These are phyloP conservation scores for Pristionchus pacificus DNA, from an alignment of 1,140 invertebrate species.

Conservation along the genomic window DNA sequence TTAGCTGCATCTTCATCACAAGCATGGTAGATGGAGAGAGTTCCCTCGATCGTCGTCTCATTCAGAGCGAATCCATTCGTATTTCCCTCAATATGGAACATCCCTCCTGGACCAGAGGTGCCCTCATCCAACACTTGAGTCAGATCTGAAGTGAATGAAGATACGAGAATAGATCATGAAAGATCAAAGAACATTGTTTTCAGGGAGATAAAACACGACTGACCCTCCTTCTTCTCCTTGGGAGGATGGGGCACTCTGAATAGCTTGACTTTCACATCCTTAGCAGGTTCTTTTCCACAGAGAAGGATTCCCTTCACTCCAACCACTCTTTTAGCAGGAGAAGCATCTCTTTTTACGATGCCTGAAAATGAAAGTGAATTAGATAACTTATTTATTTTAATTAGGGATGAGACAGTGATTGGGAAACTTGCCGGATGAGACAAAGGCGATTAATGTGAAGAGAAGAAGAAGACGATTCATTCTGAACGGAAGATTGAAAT, in stretches of 20 bases:
- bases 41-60: conserved; percentile 26
- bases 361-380: too few relatives aligned
- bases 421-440: too few relatives aligned
- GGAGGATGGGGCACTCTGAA: conserved; percentile 29
- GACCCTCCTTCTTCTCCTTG: conserved; percentile 14
- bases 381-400: too few relatives aligned
- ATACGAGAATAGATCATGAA: not conserved
- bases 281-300: conserved; percentile 26
- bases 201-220: too few relatives aligned
- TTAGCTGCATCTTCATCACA: conserved; percentile 31
- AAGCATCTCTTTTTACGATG: too few relatives aligned
- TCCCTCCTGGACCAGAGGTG: conserved; percentile 22
- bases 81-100: conserved; percentile 37
- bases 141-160: conserved; percentile 15
- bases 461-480: too few relatives aligned
- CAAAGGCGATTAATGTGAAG: too few relatives aligned
- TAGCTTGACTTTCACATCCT: conserved; percentile 20
- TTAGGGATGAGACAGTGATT: too few relatives aligned
- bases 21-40: conserved; percentile 29
- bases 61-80: conserved; percentile 30
- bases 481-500: too few relatives aligned
- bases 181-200: not conserved
- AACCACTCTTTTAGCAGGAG: not conserved
- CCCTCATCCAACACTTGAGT: conserved; percentile 31
- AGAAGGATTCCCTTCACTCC: conserved; percentile 27